phyloP scores from a whole-genome alignment of 2,797 vertebrate genomes.

The Melanotaenia pygmaea region DNA sequence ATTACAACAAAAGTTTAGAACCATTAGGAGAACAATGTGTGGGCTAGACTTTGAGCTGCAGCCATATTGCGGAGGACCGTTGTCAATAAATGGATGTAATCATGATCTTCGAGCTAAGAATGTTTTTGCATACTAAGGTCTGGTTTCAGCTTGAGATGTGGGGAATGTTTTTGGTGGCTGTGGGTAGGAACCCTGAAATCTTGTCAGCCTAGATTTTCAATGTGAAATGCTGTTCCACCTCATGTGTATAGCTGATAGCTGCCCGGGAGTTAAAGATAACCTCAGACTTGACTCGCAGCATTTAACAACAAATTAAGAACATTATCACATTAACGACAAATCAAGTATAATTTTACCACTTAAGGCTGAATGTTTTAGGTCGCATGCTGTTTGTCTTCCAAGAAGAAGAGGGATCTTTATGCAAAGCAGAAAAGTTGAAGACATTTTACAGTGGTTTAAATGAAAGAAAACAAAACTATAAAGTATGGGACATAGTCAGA shows the following conservation, averaged over 20 bases:
- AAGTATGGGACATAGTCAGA: background rate
- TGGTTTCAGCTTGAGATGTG: constrained; percentile 38
- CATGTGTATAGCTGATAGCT: background rate
- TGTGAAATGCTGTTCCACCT: constrained; percentile 10
- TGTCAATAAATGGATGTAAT: constrained; percentile 47
- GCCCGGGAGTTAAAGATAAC: constrained; percentile 9
- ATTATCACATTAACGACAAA: constrained; percentile 16
- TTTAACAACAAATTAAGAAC: constrained; percentile 9
- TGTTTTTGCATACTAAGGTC: constrained; percentile 29
- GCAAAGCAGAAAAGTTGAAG: background rate
- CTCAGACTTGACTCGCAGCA: background rate
- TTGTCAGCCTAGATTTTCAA: constrained; percentile 23
- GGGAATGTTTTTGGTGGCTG: constrained; percentile 39
- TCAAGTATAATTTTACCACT: background rate
- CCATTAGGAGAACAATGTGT: constrained; percentile 16
- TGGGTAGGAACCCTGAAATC: constrained; percentile 26
- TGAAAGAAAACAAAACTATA: constrained; percentile 8
- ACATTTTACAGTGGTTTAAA: constrained; percentile 7
- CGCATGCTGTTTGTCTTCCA: background rate
- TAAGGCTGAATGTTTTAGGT: constrained; percentile 1
- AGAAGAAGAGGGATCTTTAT: background rate
- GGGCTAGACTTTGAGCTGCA: constrained; percentile 4
- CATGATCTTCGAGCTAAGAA: constrained; percentile 33
- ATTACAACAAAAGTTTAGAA: constrained; percentile 21
- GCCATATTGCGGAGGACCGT: constrained; percentile 30